Conservation (phyloP, 2,888 invertebrate species). For the Euzophera pinguis region DNA sequence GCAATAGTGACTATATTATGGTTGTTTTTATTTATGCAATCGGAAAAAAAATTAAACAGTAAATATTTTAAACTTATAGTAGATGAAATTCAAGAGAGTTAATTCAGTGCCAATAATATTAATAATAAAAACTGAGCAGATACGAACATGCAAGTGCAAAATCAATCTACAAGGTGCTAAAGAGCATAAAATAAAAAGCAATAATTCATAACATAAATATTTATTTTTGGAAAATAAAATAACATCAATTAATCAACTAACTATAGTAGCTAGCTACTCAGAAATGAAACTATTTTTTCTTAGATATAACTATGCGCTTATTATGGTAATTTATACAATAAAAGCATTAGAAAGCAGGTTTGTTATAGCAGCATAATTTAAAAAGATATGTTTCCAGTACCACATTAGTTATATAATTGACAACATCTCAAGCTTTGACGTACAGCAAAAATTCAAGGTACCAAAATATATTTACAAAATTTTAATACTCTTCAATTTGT, state of each 20-base stretch:
- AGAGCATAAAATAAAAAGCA: slow-evolving; percentile 42
- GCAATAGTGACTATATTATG: slow-evolving; percentile 13
- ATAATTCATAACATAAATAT: slow-evolving; percentile 37
- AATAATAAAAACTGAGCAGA: slow-evolving; percentile 15
- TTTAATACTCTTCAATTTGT: too few species aligned
- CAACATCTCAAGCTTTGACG: neutral
- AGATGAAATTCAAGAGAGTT: too few species aligned
- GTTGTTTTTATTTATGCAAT: neutral
- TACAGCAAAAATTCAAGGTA: too few species aligned
- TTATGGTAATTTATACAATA: slow-evolving; percentile 20
- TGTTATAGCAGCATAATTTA: slow-evolving; percentile 35
- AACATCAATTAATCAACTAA: slow-evolving; percentile 30
- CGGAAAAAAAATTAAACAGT: too few species aligned
- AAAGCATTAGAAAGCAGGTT: slow-evolving; percentile 60
- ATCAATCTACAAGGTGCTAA: slow-evolving; percentile 23
- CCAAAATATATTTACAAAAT: too few species aligned
- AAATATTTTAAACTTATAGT: too few species aligned
- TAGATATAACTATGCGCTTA: slow-evolving; percentile 14
- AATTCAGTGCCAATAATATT: neutral
- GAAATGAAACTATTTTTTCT: slow-evolving; percentile 3
- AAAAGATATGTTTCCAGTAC: slow-evolving; percentile 33
- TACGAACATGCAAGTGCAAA: slow-evolving; percentile 26
- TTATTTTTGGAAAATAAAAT: slow-evolving; percentile 35
- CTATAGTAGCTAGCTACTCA: slow-evolving; percentile 6
- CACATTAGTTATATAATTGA: slow-evolving; percentile 18